Evolutionary conservation across 1,140 invertebrate genomes (phyloP).

Genomic region (Eurosta solidaginis): DNA sequence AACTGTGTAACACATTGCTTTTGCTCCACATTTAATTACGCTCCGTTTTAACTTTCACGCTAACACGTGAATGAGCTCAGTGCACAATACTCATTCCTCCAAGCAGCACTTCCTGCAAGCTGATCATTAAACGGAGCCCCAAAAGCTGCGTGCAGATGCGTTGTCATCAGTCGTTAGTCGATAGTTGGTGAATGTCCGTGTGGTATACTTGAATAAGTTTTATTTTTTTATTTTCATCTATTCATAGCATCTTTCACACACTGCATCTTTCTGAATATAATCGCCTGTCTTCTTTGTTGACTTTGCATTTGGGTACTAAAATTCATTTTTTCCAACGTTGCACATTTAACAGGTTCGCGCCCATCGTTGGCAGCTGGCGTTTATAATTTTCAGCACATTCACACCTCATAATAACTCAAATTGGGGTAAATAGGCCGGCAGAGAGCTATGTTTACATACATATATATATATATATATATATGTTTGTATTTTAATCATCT

Average conservation of each 20-base stretch:
- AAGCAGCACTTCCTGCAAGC: neutral
- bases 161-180: neutral
- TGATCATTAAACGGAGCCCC: neutral
- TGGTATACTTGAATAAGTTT: neutral
- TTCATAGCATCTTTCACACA: neutral
- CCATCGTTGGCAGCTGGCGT: conserved; percentile 7
- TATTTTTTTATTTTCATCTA: no score
- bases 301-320: neutral
- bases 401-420: conserved; percentile 11
- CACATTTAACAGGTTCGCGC: conserved; percentile 6
- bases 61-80: no score
- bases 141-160: neutral
- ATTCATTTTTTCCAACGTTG: conserved; percentile 7
- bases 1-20: no score
- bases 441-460: neutral
- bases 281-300: neutral
- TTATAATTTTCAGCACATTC: conserved; percentile 19
- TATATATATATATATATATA: neutral
- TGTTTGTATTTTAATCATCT: neutral
- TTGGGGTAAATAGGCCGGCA: no score
- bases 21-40: neutral
- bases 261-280: neutral
- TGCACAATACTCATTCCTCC: neutral
- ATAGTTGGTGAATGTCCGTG: neutral
- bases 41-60: no score